Evolutionary conservation across 2,797 vertebrate genomes (phyloP), one percentile per base, ranked within the genome.

Genomic region (Taenioides sp.): DNA sequence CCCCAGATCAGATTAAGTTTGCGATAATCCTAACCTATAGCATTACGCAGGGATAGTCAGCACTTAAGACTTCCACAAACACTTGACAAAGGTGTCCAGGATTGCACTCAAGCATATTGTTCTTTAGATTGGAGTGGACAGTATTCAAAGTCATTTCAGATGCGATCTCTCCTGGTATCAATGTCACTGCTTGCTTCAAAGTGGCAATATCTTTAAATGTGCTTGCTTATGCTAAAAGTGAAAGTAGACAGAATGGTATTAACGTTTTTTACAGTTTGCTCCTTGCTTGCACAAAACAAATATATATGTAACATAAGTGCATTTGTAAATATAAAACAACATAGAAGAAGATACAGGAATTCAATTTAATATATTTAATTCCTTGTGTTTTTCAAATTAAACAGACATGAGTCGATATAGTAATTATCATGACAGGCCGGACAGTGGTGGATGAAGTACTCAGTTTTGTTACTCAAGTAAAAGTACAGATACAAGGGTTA

Each of bases 1-100:
- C 67, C 72, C 72, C 47, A 75, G 63, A 80, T 82, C 67, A 87
- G 75, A 82, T 80, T 60, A 62, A 77, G 73, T 43, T 76, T 25
- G 37, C 0, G 0, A 4, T 82, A 64, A 84, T 77, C 76, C 72
- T 31, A 54, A 76, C 72, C 71, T 59, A 25, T 49, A 65, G 69
- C 16, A 17, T 74, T 25, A 67, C 37, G 10, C 10, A 62, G 16
- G 22, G 34, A 60, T 7, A 50, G 52, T 65, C 57, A 25, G 47
- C 0, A 0, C 55, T 27, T 62, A 70, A 31, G 23, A 31, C 37
- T 37, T 57, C 67, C 16, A 59, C 20, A 22, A 37, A 57, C 67
- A 43, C 65, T 66, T 28, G 25, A 66, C 47, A 66, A 31, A 54
- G 65, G 27, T 28, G 65, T 54, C 49, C 18, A 14, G 18, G 49